Evolutionary conservation across 2,113 vertebrate genomes (phyloP).

Genomic region (Orthochromis malagaraziensis): DNA sequence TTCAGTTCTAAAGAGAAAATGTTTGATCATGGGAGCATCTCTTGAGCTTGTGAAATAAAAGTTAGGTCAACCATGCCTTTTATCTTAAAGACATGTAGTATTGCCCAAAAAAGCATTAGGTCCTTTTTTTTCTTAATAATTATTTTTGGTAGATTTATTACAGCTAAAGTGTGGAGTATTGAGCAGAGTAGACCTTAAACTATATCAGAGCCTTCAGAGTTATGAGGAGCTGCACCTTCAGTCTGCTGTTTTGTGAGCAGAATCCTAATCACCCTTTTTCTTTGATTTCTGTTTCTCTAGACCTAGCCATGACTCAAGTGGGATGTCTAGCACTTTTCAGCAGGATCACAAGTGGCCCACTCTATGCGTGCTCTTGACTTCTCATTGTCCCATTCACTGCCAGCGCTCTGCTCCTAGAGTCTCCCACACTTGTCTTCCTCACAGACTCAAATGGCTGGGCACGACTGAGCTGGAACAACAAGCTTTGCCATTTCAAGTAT

Average conservation of each 20-base stretch:
- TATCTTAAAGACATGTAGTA: background rate
- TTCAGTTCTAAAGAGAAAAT: background rate
- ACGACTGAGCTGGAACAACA: conserved; percentile 13
- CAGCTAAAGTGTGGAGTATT: background rate
- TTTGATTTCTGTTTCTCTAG: background rate
- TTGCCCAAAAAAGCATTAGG: background rate
- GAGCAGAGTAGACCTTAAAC: background rate
- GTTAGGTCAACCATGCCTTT: background rate
- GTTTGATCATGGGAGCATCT: background rate
- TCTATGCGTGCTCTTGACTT: conserved; percentile 41
- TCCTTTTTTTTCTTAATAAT: background rate
- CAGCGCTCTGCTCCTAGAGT: background rate
- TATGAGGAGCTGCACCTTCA: background rate
- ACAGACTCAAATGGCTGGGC: background rate
- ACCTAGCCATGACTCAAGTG: background rate
- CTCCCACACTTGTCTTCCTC: background rate
- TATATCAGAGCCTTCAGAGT: background rate
- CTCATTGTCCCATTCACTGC: conserved; percentile 5
- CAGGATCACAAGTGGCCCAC: conserved; percentile 7
- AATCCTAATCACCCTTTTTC: background rate
- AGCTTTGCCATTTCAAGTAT: conserved; percentile 21
- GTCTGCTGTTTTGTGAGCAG: background rate
- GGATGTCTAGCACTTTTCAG: background rate
- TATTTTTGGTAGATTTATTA: background rate
- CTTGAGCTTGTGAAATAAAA: background rate